Conservation (phyloP, 2,888 invertebrate genomes). For the Acanthacorydalis orientalis region DNA sequence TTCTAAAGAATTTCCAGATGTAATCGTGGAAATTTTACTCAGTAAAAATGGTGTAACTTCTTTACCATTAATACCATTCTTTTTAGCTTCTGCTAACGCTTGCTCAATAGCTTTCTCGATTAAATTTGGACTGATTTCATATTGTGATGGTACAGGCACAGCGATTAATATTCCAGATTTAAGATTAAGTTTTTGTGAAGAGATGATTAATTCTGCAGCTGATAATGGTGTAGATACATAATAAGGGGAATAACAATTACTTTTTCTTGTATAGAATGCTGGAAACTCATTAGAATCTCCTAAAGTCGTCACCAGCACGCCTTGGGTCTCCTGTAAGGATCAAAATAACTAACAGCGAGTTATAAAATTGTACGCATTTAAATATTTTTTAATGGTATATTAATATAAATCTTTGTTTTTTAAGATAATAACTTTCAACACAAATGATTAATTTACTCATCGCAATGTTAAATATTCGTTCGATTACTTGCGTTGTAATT, state of each 20-base stretch:
- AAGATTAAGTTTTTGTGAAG: constrained; percentile 34
- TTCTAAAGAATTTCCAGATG: constrained; percentile 61
- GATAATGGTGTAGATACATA: constrained; percentile 40
- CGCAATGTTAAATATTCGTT: too few relatives aligned
- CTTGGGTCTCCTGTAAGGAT: constrained; percentile 69
- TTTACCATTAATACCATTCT: constrained; percentile 55
- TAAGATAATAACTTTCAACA: too few relatives aligned
- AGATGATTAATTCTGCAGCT: constrained; percentile 55
- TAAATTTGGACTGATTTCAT: constrained; percentile 39
- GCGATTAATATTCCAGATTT: constrained; percentile 69
- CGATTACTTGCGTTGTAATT: too few relatives aligned
- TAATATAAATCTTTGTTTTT: too few relatives aligned
- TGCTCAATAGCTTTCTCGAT: constrained; percentile 52
- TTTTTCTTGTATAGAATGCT: constrained; percentile 76
- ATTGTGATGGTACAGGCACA: constrained; percentile 70
- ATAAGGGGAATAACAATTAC: constrained; percentile 57
- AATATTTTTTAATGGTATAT: background rate
- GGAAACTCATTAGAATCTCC: constrained; percentile 65
- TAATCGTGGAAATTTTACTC: constrained; percentile 57
- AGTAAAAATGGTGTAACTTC: constrained; percentile 87
- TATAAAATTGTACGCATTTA: constrained; percentile 4
- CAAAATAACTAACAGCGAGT: constrained; percentile 4
- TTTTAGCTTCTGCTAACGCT: constrained; percentile 45
- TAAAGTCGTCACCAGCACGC: constrained; percentile 74
- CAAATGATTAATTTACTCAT: too few relatives aligned